A percentile compares a stretch with the other conserved stretches of the same genome.
Evolutionary conservation across 2,888 invertebrate genomes (phyloP).

Genomic region (Argyra leucocephala): DNA sequence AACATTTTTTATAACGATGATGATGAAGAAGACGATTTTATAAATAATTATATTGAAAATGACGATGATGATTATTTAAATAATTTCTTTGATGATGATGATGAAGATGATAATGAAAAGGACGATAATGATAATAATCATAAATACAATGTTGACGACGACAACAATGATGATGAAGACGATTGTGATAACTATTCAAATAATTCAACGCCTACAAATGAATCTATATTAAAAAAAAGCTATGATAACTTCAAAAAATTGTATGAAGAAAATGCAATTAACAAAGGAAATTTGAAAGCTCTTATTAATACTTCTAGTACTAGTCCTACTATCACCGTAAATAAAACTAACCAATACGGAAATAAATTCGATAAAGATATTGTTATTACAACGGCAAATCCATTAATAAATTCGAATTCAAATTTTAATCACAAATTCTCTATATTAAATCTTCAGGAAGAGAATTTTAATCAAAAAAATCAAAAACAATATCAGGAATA

Average conservation of each 20-base stretch:
- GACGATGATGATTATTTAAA: slow-evolving; percentile 9
- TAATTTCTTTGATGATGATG: slow-evolving; percentile 12
- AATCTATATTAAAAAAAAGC: slow-evolving; percentile 2
- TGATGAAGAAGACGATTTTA: slow-evolving; percentile 15
- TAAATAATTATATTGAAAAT: slow-evolving; percentile 11
- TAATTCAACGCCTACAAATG: slow-evolving; percentile 11
- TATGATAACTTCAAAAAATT: slow-evolving; percentile 3
- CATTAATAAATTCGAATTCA: neutral
- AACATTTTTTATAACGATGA: slow-evolving; percentile 11
- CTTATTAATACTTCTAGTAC: neutral
- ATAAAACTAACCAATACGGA: neutral
- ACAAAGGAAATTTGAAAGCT: neutral
- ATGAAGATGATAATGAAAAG: slow-evolving; percentile 25
- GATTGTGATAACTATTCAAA: slow-evolving; percentile 23
- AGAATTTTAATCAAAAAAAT: neutral
- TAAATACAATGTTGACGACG: slow-evolving; percentile 21
- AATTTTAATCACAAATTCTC: neutral
- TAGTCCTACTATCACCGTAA: neutral
- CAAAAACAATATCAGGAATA: neutral
- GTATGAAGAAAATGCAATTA: neutral
- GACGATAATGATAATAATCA: slow-evolving; percentile 28
- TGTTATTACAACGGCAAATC: neutral
- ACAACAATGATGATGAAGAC: slow-evolving; percentile 25
- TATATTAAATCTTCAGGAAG: neutral
- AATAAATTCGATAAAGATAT: neutral